Base-by-base conservation (phyloP, 2,797 vertebrate genomes). In the Sparidentex hasta region DNA sequence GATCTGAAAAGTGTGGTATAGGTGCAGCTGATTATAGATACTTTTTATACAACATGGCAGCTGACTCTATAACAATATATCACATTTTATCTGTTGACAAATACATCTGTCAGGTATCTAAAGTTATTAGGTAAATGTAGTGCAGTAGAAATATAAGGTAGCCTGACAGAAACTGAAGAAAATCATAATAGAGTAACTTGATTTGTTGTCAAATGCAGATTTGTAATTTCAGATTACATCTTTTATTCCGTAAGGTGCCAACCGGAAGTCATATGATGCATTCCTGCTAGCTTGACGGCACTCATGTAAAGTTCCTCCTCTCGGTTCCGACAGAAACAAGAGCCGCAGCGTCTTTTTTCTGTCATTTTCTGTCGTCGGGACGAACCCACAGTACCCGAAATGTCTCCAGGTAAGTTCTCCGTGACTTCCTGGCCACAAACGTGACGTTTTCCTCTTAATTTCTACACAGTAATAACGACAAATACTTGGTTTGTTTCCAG, bases 321-420 rank as follows among this genome's bases (percentile, higher is more conserved):
- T 61, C 33, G 2, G 52, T 16, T 4, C 62, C 17, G 58, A 58
- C 21, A 29, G 51, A 51, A 76, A 80, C n/a, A 57, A n/a, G 56
- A 20, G 11, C 2, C 0, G 27, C 67, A 71, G 7, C 51, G 48
- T 67, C 14, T 71, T 57, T n/a, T 82, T 47, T 64, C 62, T 70
- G 82, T 72, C 82, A 79, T 27, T 87, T 74, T 46, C 2, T 27
- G 71, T 62, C 25, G 73, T 59, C 11, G 65, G 58, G 8, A 4
- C 27, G 29, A 51, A 17, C 2, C 1, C 27, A 0, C 7, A 5
- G 17, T 9, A 8, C 43, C 46, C 64, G 72, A 66, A 14, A 91
- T 93, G 89, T 80, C 20, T 29, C 57, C 67, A 16, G 83, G 89
- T 88, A 7, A 41, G 69, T n/a, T n/a, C 7, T 3, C 0, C 2